phyloP scores from a whole-genome alignment of 2,113 vertebrate genomes.

The Coracopsis vasa region DNA sequence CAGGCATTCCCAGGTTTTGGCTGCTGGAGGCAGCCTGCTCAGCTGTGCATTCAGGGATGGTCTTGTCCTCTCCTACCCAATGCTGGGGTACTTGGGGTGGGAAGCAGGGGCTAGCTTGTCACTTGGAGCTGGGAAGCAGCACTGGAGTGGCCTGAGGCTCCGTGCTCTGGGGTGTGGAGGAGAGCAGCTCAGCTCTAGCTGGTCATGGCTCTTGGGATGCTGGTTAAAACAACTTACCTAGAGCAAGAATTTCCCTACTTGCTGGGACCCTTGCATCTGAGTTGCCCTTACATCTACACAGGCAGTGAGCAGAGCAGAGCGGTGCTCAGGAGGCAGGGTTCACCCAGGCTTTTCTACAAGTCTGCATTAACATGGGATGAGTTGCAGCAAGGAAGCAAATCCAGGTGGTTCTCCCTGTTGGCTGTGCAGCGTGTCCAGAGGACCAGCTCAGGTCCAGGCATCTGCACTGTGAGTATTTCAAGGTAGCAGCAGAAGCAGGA shows the following conservation, averaged over 20 bases:
- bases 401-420: background rate
- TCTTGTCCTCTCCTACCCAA: background rate
- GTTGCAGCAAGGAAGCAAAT: background rate
- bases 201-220: fast-evolving
- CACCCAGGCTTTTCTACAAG: background rate
- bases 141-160: background rate
- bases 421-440: background rate
- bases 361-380: background rate
- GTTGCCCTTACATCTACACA: background rate
- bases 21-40: background rate
- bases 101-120: background rate
- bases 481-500: background rate
- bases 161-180: background rate
- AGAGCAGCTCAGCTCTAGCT: background rate
- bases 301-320: background rate
- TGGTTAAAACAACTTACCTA: background rate
- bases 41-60: background rate
- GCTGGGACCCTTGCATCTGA: background rate
- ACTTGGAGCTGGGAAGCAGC: background rate
- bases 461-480: background rate
- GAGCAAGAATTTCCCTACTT: background rate
- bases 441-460: background rate
- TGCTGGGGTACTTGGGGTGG: fast-evolving
- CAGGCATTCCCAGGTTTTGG: background rate
- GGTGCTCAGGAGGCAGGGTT: background rate